Conservation (phyloP, 2,888 invertebrate genomes). For the Smittia aterrima region DNA sequence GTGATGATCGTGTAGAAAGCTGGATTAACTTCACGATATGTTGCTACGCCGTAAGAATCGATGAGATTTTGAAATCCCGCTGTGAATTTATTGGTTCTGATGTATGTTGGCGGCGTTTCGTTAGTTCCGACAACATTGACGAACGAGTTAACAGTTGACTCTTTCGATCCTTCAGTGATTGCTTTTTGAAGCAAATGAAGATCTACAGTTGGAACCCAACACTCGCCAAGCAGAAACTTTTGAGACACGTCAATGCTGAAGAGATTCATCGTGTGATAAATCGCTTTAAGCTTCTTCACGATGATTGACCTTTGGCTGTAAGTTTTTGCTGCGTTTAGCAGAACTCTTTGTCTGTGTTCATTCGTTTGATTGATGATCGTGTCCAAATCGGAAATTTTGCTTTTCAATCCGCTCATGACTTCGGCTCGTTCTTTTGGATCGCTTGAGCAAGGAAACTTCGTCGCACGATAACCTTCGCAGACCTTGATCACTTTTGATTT, state of each 20-base stretch:
- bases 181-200: slow-evolving; percentile 74
- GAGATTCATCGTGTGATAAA: slow-evolving; percentile 84
- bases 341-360: slow-evolving; percentile 85
- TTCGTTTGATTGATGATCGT: slow-evolving; percentile 86
- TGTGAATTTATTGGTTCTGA: slow-evolving; percentile 84
- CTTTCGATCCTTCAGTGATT: slow-evolving; percentile 74
- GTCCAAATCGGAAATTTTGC: slow-evolving; percentile 83
- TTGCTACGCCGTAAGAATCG: slow-evolving; percentile 84
- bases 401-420: slow-evolving; percentile 87
- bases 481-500: slow-evolving; percentile 89
- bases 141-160: slow-evolving; percentile 81
- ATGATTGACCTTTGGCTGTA: slow-evolving; percentile 85
- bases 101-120: slow-evolving; percentile 81
- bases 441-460: slow-evolving; percentile 88
- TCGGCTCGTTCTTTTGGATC: slow-evolving; percentile 79
- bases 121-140: slow-evolving; percentile 75
- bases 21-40: slow-evolving; percentile 85
- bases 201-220: slow-evolving; percentile 76
- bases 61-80: slow-evolving; percentile 84
- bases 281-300: slow-evolving; percentile 89
- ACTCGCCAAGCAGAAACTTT: slow-evolving; percentile 82
- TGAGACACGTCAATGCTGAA: slow-evolving; percentile 86
- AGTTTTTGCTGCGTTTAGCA: slow-evolving; percentile 84
- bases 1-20: slow-evolving; percentile 79
- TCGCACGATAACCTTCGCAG: slow-evolving; percentile 89